phyloP scores from a whole-genome alignment of 2,888 invertebrate genomes.

The Apamea epomidion region DNA sequence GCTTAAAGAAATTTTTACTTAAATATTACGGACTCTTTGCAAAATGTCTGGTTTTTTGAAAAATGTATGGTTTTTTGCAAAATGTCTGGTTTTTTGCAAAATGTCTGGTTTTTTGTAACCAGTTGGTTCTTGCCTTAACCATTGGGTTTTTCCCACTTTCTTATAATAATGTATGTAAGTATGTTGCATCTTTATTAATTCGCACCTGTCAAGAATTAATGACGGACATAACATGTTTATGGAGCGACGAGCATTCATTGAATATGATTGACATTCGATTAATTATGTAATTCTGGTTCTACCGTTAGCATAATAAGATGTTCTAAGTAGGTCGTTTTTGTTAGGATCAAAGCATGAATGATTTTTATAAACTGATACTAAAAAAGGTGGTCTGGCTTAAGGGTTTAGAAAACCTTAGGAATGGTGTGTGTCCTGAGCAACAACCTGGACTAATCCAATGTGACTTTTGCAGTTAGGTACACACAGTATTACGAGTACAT shows the following conservation, averaged over 20 bases:
- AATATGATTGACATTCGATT: slow-evolving; percentile 26
- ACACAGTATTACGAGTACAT: background rate
- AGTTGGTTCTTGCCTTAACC: background rate
- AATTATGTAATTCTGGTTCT: slow-evolving; percentile 33
- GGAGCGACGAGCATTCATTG: slow-evolving; percentile 9
- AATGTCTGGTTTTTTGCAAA: background rate
- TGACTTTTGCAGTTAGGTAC: background rate
- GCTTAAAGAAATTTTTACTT: too few relatives aligned
- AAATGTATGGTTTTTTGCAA: too few relatives aligned
- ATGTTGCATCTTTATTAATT: slow-evolving; percentile 17
- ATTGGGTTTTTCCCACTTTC: background rate
- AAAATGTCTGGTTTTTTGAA: too few relatives aligned
- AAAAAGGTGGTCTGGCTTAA: background rate
- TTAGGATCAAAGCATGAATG: background rate
- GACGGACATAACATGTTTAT: slow-evolving; percentile 1
- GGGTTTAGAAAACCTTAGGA: background rate
- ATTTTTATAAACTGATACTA: slow-evolving; percentile 3
- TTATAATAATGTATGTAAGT: slow-evolving; percentile 8
- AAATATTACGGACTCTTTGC: background rate
- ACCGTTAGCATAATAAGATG: slow-evolving; percentile 20
- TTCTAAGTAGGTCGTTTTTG: background rate
- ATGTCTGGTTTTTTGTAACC: background rate
- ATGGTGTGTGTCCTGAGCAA: background rate
- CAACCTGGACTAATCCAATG: background rate
- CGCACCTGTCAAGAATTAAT: slow-evolving; percentile 37